Base-by-base conservation (phyloP, 37 sponge, comb jelly and placozoan genomes). In the Haliclona indistincta region DNA sequence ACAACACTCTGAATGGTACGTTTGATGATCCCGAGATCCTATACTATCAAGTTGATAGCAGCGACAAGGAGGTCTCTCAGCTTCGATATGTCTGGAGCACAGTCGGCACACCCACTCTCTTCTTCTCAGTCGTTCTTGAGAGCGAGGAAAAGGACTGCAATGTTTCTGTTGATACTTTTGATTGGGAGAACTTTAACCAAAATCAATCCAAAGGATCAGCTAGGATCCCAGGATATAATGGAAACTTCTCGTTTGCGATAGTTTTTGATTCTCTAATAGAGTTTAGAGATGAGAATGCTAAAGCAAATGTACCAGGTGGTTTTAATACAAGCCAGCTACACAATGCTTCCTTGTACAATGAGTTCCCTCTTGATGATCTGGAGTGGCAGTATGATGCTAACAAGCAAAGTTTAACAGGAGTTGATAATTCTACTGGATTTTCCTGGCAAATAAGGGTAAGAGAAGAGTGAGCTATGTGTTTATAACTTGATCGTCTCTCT, bases 51-150 rank as follows among this genome's bases (percentile, higher is more conserved):
- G 11, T 58, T 25, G n/a, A 58, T n/a, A n/a, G 60, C 7, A n/a
- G n/a, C n/a, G n/a, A n/a, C n/a, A n/a, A n/a, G n/a, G 26, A n/a
- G 7, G n/a, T 6, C n/a, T 7, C 11, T 58, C 6, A 20, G 7
- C 6, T 65, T 40, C 76, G 77, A 40, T 77, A 76, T n/a, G 83
- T 67, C 29, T 88, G 88, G 88, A 81, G 88, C 55, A 56, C 54
- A 26, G 66, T 43, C 1, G 74, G 54, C 4, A 44, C 30, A 36
- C 76, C 76, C 37, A 79, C 86, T 7, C 70, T 86, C 11, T 86
- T 78, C 49, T 15, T 73, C 0, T 58, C 80, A 17, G 63, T 58
- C 19, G 74, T 61, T 13, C 40, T 8, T 58, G 7, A 6, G 11
- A 26, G 26, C 22, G 28, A n/a, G 7, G 60, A 25, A 58, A 7